Evolutionary conservation across 2,113 vertebrate genomes (phyloP).

Genomic region (Pelmatolapia mariae): DNA sequence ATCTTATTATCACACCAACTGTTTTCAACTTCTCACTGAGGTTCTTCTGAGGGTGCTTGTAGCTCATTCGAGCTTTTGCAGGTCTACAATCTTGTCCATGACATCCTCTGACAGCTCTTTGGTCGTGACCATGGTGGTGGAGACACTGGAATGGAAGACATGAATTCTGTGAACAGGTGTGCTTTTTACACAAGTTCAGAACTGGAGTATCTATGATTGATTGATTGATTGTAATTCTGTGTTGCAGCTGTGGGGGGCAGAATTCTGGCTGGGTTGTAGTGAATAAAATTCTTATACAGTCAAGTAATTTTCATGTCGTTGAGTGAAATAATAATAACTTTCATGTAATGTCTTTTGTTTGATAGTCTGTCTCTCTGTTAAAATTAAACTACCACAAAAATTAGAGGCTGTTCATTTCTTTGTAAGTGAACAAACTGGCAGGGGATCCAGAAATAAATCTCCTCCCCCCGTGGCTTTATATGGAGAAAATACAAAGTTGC

Average conservation of each 20-base stretch:
- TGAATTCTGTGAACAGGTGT: not conserved
- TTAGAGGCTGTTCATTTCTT: not conserved
- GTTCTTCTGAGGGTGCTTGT: not conserved
- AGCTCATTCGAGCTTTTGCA: not conserved
- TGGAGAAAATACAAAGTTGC: not conserved
- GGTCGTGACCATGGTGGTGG: not conserved
- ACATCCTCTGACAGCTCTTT: not conserved
- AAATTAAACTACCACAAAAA: not conserved
- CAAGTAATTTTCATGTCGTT: not conserved
- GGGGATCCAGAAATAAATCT: not conserved
- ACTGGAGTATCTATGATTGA: not conserved
- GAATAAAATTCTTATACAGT: not conserved
- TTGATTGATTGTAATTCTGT: not conserved
- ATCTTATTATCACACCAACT: not conserved
- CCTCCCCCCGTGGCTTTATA: not conserved
- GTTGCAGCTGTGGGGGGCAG: not conserved
- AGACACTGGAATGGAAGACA: not conserved
- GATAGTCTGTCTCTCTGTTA: not conserved
- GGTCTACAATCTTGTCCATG: not conserved
- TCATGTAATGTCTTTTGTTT: not conserved
- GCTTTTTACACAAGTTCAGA: not conserved
- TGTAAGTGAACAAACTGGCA: not conserved
- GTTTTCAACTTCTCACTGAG: not conserved
- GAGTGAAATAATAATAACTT: not conserved
- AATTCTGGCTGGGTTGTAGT: not conserved